Percentiles rank a stretch among this genome's conserved stretches.
Conservation (phyloP, 2,888 invertebrate species). For the Clivina fossor region DNA sequence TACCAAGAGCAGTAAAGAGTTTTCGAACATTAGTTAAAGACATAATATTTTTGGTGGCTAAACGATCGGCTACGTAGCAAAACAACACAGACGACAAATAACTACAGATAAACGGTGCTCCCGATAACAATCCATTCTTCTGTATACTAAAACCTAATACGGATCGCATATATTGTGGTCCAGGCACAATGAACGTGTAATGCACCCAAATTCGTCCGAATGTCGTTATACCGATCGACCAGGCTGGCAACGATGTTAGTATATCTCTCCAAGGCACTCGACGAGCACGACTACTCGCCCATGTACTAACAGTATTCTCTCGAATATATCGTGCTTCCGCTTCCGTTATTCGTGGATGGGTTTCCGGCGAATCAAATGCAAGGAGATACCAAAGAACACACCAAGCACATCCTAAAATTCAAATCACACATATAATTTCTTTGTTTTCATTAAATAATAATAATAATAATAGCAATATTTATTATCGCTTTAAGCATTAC, state of each 20-base stretch:
- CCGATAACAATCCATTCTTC: slow-evolving; percentile 68
- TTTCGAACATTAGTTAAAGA: slow-evolving; percentile 67
- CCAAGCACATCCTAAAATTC: slow-evolving; percentile 59
- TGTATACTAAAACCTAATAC: slow-evolving; percentile 69
- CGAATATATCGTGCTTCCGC: slow-evolving; percentile 66
- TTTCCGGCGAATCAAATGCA: slow-evolving; percentile 68
- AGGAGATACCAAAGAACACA: slow-evolving; percentile 69
- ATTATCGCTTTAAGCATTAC: too few species aligned
- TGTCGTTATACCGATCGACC: slow-evolving; percentile 72
- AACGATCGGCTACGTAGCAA: slow-evolving; percentile 67
- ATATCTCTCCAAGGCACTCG: slow-evolving; percentile 68
- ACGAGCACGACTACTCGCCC: slow-evolving; percentile 53
- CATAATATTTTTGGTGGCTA: slow-evolving; percentile 61
- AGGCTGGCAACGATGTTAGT: slow-evolving; percentile 65
- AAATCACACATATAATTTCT: neutral
- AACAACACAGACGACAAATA: slow-evolving; percentile 70
- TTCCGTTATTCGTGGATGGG: slow-evolving; percentile 63
- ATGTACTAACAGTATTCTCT: slow-evolving; percentile 59
- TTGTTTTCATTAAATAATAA: neutral
- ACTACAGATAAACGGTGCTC: slow-evolving; percentile 69
- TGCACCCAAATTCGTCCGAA: slow-evolving; percentile 77
- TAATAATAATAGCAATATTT: too few species aligned
- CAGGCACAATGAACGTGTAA: slow-evolving; percentile 70
- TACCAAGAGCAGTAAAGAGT: slow-evolving; percentile 67
- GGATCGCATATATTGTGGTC: slow-evolving; percentile 71